A percentile compares a stretch with the other conserved stretches of the same genome.
Conservation (phyloP, 1,140 invertebrate genomes). For the Lordiphosa mommai region DNA sequence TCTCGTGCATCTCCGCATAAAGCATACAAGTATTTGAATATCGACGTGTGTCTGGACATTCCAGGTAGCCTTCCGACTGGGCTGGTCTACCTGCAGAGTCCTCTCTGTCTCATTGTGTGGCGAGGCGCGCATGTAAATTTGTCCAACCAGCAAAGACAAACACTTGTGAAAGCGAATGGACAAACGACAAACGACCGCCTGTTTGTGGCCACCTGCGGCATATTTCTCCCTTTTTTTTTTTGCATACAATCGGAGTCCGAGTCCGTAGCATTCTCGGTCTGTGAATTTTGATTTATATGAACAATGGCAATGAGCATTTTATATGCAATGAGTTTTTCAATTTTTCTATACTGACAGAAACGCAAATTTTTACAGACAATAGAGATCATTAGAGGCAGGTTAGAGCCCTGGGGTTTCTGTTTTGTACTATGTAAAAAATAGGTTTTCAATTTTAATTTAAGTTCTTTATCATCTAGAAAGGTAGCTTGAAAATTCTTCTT, state of each 20-base stretch:
- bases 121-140: slow-evolving; percentile 53
- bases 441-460: too few species aligned
- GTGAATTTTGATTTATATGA: slow-evolving; percentile 49
- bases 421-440: too few species aligned
- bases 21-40: slow-evolving; percentile 44
- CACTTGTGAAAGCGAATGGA: slow-evolving; percentile 32
- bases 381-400: slow-evolving; percentile 1
- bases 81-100: slow-evolving; percentile 4
- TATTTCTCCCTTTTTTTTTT: slow-evolving; percentile 28
- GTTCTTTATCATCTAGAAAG: too few species aligned
- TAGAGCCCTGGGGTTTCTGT: background rate
- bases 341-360: background rate
- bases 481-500: too few species aligned
- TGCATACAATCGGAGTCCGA: slow-evolving; percentile 44
- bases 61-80: slow-evolving; percentile 3
- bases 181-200: slow-evolving; percentile 12
- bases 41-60: slow-evolving; percentile 30
- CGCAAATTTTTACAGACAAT: slow-evolving; percentile 1
- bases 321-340: slow-evolving; percentile 23
- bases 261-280: slow-evolving; percentile 11
- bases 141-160: slow-evolving; percentile 54
- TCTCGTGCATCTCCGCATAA: slow-evolving; percentile 2
- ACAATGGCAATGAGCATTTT: slow-evolving; percentile 28
- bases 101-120: slow-evolving; percentile 27
- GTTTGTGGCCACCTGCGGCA: slow-evolving; percentile 47